Conservation (phyloP, 1,140 invertebrate genomes). For the Euschistus heros region DNA sequence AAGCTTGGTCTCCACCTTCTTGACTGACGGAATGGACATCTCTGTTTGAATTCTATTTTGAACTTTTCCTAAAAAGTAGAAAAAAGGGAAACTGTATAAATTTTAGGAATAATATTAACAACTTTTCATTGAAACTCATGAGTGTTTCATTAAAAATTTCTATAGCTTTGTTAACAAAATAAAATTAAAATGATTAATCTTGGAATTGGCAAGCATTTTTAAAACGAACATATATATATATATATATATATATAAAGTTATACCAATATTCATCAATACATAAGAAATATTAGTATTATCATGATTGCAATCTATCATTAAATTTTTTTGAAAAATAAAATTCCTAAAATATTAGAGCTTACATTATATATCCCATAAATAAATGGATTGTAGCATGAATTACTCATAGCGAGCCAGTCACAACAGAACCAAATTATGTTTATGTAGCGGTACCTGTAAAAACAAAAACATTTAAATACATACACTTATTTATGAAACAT, state of each 20-base stretch:
- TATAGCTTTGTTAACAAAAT: too few species aligned
- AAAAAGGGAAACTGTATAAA: conserved; percentile 20
- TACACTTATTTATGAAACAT: background rate
- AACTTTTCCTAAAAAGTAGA: conserved; percentile 51
- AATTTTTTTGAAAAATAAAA: conserved; percentile 1
- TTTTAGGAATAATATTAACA: conserved; percentile 1
- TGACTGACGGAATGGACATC: conserved; percentile 41
- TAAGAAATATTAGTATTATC: background rate
- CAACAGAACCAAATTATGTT: conserved; percentile 69
- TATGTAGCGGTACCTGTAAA: conserved; percentile 57
- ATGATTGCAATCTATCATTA: background rate
- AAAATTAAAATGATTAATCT: too few species aligned
- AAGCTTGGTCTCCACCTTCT: conserved; percentile 36
- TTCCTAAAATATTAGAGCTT: conserved; percentile 37
- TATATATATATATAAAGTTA: too few species aligned
- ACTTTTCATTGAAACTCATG: background rate
- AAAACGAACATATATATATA: too few species aligned
- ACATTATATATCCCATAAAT: conserved; percentile 79
- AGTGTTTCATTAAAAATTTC: background rate
- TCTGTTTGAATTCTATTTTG: conserved; percentile 54
- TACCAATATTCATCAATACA: too few species aligned
- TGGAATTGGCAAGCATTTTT: too few species aligned
- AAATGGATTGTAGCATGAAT: conserved; percentile 76
- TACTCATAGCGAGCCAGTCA: conserved; percentile 79
- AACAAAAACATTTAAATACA: background rate